phyloP scores from a whole-genome alignment of 92 coral and sea anemone species.

The Muricea muricata region DNA sequence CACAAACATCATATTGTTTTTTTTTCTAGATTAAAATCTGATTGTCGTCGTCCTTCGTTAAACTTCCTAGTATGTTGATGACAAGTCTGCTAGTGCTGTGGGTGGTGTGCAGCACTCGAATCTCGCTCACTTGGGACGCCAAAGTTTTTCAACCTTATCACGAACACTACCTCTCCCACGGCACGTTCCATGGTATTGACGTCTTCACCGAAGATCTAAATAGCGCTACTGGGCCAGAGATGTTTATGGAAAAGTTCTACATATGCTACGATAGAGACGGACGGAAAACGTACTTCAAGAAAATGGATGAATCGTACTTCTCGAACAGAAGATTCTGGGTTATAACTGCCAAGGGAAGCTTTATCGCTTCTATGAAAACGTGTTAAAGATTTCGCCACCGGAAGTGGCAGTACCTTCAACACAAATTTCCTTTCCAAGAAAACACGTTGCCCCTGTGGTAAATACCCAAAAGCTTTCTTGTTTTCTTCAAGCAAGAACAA shows the following conservation, averaged over 20 bases:
- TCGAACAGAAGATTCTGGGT: constrained; percentile 96
- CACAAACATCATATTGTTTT: too few relatives aligned
- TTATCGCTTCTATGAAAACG: constrained; percentile 96
- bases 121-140: constrained; percentile 96
- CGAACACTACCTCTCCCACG: constrained; percentile 88
- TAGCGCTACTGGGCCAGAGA: constrained; percentile 90
- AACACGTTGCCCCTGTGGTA: too few relatives aligned
- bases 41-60: not conserved
- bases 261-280: constrained; percentile 95
- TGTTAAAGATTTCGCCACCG: constrained; percentile 52
- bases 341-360: constrained; percentile 85
- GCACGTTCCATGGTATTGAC: constrained; percentile 92
- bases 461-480: too few relatives aligned
- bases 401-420: not conserved
- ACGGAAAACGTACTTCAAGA: constrained; percentile 93
- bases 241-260: constrained; percentile 94
- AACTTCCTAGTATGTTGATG: constrained; percentile 55
- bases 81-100: constrained; percentile 86
- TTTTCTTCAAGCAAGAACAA: too few relatives aligned
- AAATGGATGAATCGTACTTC: constrained; percentile 86
- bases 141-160: constrained; percentile 93
- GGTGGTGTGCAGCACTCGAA: constrained; percentile 81
- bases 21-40: not conserved
- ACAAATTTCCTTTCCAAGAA: too few relatives aligned
- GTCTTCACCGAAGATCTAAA: constrained; percentile 94